A percentile compares a stretch with the other conserved stretches of the same genome.
These are phyloP conservation scores for Drosophila kohkoa DNA, from an alignment of 1,140 invertebrate genomes.

Conservation along the genomic window DNA sequence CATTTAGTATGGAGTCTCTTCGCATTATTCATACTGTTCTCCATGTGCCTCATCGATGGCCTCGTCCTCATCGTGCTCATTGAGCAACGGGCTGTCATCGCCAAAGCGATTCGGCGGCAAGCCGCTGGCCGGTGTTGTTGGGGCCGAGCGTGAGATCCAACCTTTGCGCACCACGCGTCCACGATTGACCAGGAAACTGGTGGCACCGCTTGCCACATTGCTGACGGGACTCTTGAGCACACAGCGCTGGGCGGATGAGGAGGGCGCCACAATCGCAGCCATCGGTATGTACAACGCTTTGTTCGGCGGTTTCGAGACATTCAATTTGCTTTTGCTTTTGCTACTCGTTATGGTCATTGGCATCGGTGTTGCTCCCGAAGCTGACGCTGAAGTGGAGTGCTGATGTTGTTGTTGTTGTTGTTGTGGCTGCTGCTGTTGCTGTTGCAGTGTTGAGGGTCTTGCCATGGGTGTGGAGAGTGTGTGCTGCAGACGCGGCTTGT, in stretches of 20 bases:
- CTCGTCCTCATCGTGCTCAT: constrained; percentile 86
- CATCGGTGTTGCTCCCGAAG: constrained; percentile 1
- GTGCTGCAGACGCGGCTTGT: constrained; percentile 65
- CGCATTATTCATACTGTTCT: neutral
- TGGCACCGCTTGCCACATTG: constrained; percentile 72
- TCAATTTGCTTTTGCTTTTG: constrained; percentile 70
- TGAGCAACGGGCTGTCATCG: constrained; percentile 87
- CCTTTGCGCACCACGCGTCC: constrained; percentile 83
- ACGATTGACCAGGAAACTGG: constrained; percentile 71
- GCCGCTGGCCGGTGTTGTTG: constrained; percentile 89
- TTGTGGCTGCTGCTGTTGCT: too few species aligned
- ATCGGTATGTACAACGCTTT: constrained; percentile 82
- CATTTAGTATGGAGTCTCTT: neutral
- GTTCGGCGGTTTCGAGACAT: constrained; percentile 66
- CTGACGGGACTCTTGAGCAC: constrained; percentile 78
- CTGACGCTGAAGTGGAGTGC: constrained; percentile 7
- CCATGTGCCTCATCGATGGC: constrained; percentile 73
- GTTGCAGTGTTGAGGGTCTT: constrained; percentile 33
- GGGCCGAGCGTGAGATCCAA: constrained; percentile 90
- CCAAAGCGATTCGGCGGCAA: constrained; percentile 85
- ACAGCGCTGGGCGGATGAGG: constrained; percentile 61
- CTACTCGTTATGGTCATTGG: constrained; percentile 11
- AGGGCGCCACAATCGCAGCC: constrained; percentile 50
- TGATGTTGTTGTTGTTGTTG: constrained; percentile 19
- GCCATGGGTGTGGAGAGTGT: constrained; percentile 68